These are phyloP conservation scores for Nipponacmea schrenckii DNA, from an alignment of 2,888 invertebrate species.

Conservation along the genomic window DNA sequence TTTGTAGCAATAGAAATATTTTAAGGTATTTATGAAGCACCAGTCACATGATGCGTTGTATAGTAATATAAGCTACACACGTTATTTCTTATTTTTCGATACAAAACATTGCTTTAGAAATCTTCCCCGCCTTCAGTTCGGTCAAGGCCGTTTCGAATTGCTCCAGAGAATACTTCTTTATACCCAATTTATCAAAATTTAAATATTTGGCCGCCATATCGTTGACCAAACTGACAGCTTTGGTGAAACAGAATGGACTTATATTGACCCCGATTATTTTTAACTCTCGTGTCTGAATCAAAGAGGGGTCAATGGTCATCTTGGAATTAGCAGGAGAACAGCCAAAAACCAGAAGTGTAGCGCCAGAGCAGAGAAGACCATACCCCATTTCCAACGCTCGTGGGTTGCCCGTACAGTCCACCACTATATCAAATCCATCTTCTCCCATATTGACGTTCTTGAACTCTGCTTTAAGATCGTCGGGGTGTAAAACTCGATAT, in stretches of 20 bases:
- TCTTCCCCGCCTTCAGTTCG: background rate
- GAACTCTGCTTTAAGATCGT: background rate
- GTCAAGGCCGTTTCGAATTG: background rate
- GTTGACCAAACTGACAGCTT: background rate
- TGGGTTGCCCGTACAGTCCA: background rate
- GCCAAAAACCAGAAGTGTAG: background rate
- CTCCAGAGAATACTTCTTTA: background rate
- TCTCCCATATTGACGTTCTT: background rate
- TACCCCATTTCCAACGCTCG: background rate
- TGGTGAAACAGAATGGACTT: background rate
- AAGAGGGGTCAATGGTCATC: background rate
- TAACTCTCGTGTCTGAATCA: background rate
- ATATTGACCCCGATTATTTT: background rate
- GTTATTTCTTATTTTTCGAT: background rate
- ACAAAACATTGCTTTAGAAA: constrained; percentile 3
- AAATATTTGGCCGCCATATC: background rate
- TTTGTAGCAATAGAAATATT: no score
- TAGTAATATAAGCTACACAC: background rate
- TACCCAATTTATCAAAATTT: background rate
- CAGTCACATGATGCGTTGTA: no score
- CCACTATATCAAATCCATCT: constrained; percentile 1
- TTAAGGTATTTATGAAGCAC: no score
- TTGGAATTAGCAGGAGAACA: background rate
- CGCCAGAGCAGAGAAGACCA: background rate
- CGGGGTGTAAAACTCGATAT: background rate